These are phyloP conservation scores for Zosterops pallidus DNA, from an alignment of 2,113 vertebrate genomes.

Conservation along the genomic window DNA sequence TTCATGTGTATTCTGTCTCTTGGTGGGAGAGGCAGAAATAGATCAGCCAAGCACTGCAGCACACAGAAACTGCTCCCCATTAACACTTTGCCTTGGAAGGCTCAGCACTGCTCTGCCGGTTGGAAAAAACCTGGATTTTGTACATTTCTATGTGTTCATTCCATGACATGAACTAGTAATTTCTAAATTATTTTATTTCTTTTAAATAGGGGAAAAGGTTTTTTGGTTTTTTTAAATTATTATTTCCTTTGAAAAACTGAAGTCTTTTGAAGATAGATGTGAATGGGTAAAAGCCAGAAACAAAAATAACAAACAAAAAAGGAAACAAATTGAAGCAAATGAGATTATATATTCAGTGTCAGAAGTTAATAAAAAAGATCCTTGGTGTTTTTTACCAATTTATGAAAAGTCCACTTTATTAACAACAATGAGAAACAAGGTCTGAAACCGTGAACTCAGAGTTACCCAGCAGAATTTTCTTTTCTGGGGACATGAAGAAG, in stretches of 20 bases:
- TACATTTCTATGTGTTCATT: not conserved
- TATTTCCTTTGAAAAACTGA: not conserved
- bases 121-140: not conserved
- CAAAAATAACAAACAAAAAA: not conserved
- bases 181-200: not conserved
- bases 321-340: not conserved
- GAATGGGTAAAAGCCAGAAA: not conserved
- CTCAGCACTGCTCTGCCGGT: not conserved
- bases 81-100: not conserved
- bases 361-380: not conserved
- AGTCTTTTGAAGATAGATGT: not conserved
- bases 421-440: not conserved
- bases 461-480: not conserved
- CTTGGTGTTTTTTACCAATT: not conserved
- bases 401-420: not conserved
- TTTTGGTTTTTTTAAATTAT: fast-evolving
- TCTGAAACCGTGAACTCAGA: not conserved
- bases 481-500: not conserved
- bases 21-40: not conserved
- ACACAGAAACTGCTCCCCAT: not conserved
- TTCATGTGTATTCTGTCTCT: not conserved
- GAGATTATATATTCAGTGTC: not conserved
- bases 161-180: not conserved
- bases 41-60: not conserved
- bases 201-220: not conserved